Evolutionary conservation across 2,113 vertebrate genomes (phyloP).

Genomic region (Phrynosoma blainvillii): DNA sequence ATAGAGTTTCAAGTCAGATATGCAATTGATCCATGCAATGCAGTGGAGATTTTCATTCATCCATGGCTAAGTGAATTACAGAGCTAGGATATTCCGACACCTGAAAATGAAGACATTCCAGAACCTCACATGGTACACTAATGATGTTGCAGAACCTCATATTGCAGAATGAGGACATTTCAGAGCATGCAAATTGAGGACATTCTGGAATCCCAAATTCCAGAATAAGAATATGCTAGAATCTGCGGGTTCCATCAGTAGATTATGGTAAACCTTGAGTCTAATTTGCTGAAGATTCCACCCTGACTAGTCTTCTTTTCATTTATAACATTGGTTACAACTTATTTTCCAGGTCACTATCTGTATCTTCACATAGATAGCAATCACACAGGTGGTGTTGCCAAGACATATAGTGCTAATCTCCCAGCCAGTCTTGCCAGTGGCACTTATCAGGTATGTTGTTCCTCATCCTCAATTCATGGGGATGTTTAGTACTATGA

Average conservation of each 20-base stretch:
- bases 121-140: too few relatives aligned
- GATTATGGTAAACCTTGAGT: neutral
- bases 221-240: neutral
- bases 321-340: neutral
- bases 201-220: neutral
- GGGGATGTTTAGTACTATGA: neutral
- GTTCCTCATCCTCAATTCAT: neutral
- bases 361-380: constrained; percentile 80
- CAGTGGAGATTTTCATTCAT: neutral
- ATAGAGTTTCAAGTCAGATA: neutral
- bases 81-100: too few relatives aligned
- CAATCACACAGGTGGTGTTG: constrained; percentile 56
- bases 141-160: neutral
- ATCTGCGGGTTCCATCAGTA: neutral
- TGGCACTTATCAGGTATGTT: constrained; percentile 79
- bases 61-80: neutral
- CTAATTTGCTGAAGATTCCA: neutral
- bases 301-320: neutral
- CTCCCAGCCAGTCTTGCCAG: constrained; percentile 76
- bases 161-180: neutral
- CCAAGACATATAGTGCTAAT: constrained; percentile 73
- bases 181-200: too few relatives aligned
- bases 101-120: neutral
- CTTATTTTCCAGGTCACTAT: constrained; percentile 79
- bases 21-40: neutral